phyloP scores from a whole-genome alignment of 2,888 invertebrate species.

The Dryobota labecula region DNA sequence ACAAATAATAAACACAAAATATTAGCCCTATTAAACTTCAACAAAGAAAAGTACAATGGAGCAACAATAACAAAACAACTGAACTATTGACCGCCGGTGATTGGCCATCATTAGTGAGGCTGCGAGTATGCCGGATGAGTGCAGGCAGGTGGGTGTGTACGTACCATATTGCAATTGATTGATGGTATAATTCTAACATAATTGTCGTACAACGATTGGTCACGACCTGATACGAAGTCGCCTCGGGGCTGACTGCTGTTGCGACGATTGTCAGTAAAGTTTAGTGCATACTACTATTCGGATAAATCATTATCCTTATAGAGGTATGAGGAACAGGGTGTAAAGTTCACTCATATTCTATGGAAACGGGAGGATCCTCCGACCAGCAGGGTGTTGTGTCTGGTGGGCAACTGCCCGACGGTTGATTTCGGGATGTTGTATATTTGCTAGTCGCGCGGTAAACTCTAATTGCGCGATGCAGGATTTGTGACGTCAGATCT shows the following conservation, averaged over 20 bases:
- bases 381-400: too few species aligned
- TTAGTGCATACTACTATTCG: slow-evolving; percentile 45
- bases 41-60: slow-evolving; percentile 59
- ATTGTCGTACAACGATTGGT: slow-evolving; percentile 84
- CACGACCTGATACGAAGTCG: slow-evolving; percentile 77
- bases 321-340: too few species aligned
- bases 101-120: slow-evolving; percentile 75
- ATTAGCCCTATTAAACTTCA: slow-evolving; percentile 49
- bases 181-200: slow-evolving; percentile 85
- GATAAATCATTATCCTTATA: slow-evolving; percentile 33
- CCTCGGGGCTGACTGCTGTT: slow-evolving; percentile 69
- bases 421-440: too few species aligned
- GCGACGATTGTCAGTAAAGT: slow-evolving; percentile 54
- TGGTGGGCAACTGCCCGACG: too few species aligned
- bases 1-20: slow-evolving; percentile 47
- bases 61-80: slow-evolving; percentile 68
- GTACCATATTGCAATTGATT: slow-evolving; percentile 83
- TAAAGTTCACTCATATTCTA: too few species aligned
- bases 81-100: slow-evolving; percentile 80
- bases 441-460: too few species aligned
- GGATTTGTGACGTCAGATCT: too few species aligned
- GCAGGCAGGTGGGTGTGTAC: slow-evolving; percentile 79
- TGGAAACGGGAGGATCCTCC: too few species aligned
- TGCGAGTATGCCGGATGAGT: slow-evolving; percentile 71
- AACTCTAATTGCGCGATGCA: too few species aligned